Evolutionary conservation across 2,888 invertebrate species (phyloP).

Genomic region (Formica aserva): DNA sequence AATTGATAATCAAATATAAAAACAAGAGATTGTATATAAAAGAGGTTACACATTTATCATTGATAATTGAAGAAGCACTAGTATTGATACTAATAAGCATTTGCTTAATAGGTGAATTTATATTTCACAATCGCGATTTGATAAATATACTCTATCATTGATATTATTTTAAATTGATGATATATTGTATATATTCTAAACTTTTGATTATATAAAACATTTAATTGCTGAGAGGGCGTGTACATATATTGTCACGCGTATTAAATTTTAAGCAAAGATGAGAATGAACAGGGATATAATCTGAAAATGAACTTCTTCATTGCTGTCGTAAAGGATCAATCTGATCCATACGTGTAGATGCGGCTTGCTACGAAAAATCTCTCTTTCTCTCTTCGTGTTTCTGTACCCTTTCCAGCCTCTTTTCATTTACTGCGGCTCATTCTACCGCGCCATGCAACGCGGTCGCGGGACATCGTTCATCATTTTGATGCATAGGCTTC

Average conservation of each 20-base stretch:
- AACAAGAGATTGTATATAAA: neutral
- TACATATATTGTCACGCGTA: neutral
- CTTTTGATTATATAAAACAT: neutral
- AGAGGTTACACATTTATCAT: neutral
- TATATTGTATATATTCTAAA: neutral
- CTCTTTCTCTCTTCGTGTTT: neutral
- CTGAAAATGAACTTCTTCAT: slow-evolving; percentile 76
- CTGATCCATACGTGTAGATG: slow-evolving; percentile 81
- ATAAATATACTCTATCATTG: neutral
- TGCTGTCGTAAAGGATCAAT: slow-evolving; percentile 76
- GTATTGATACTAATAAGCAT: neutral
- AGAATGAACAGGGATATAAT: slow-evolving; percentile 50
- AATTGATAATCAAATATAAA: slow-evolving; percentile 27
- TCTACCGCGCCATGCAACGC: slow-evolving; percentile 41
- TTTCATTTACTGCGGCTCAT: slow-evolving; percentile 73
- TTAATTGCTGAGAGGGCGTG: too few species aligned
- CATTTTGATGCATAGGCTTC: slow-evolving; percentile 80
- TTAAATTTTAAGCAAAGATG: slow-evolving; percentile 58
- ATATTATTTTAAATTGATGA: slow-evolving; percentile 4
- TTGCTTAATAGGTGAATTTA: slow-evolving; percentile 9
- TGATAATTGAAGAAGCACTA: neutral
- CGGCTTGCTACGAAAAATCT: slow-evolving; percentile 41
- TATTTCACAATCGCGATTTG: slow-evolving; percentile 3
- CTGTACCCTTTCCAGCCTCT: slow-evolving; percentile 59
- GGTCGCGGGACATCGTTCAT: slow-evolving; percentile 81